phyloP scores from a whole-genome alignment of 1,140 invertebrate species.

The Heliconius hewitsoni region DNA sequence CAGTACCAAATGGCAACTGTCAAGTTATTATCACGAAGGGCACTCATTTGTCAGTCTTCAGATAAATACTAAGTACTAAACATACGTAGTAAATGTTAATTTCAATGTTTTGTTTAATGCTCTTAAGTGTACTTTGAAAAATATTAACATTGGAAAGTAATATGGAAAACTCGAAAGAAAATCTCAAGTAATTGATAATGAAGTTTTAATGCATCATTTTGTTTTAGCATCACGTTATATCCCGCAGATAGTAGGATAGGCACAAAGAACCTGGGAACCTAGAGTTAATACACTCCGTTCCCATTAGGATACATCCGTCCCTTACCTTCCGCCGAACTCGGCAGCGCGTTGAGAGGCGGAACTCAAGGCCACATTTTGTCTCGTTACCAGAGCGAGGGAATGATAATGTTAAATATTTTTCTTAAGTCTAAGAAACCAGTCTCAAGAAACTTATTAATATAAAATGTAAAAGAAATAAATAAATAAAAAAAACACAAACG shows the following conservation, averaged over 20 bases:
- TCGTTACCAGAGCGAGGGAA: too few relatives aligned
- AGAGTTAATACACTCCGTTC: too few relatives aligned
- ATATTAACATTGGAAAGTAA: not conserved
- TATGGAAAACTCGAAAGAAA: not conserved
- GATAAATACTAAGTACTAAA: not conserved
- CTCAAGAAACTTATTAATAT: too few relatives aligned
- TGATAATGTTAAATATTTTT: too few relatives aligned
- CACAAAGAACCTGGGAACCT: too few relatives aligned
- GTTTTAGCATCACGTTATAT: not conserved
- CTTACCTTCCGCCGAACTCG: too few relatives aligned
- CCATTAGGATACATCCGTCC: too few relatives aligned
- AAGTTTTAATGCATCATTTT: not conserved
- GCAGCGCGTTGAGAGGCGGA: too few relatives aligned
- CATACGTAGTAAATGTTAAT: not conserved
- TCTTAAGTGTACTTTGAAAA: not conserved
- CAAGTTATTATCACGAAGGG: not conserved
- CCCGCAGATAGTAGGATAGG: too few relatives aligned
- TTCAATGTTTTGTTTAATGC: not conserved
- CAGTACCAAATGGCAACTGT: not conserved
- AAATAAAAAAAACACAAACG: not conserved
- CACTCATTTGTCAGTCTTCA: conserved; percentile 6
- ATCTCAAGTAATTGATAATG: not conserved
- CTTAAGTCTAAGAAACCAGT: too few relatives aligned
- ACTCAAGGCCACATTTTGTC: too few relatives aligned
- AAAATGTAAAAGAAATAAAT: not conserved